phyloP scores from a whole-genome alignment of 2,797 vertebrate genomes.

The Eleutherodactylus coqui region DNA sequence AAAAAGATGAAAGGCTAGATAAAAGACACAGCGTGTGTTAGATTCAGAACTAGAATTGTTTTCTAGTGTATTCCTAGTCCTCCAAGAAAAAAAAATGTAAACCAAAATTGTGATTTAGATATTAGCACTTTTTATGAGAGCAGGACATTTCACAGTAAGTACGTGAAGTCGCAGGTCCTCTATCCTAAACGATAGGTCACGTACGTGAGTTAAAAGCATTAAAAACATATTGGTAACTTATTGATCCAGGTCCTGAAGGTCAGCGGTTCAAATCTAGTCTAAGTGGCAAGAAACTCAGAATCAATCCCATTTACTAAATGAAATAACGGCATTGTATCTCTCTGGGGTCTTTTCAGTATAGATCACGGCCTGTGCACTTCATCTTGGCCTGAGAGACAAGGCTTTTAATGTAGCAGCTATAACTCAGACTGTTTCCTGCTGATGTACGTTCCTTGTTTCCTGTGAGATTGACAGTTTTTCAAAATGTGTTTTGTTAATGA shows the following conservation, averaged over 20 bases:
- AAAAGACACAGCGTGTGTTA: conserved; percentile 52
- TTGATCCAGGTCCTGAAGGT: conserved; percentile 45
- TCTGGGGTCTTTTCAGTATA: conserved; percentile 36
- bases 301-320: conserved; percentile 62
- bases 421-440: conserved; percentile 48
- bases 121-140: not conserved
- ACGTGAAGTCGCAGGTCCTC: conserved; percentile 12
- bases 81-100: conserved; percentile 15
- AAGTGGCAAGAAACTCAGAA: conserved; percentile 56
- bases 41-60: conserved; percentile 42
- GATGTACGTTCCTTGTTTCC: conserved; percentile 19
- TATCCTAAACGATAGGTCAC: conserved; percentile 9
- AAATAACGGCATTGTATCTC: conserved; percentile 54
- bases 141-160: conserved; percentile 9
- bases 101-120: not conserved
- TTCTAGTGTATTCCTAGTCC: not conserved
- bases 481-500: conserved; percentile 29
- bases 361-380: conserved; percentile 29
- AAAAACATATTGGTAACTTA: conserved; percentile 46
- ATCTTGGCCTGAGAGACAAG: conserved; percentile 13
- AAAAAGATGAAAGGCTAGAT: conserved; percentile 54
- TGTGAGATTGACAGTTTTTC: conserved; percentile 37
- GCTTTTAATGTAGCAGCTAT: conserved; percentile 43
- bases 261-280: conserved; percentile 51
- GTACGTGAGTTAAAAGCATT: conserved; percentile 38